Evolutionary conservation across 2,797 vertebrate species (phyloP).

Genomic region (Triplophysa yarkandensis): DNA sequence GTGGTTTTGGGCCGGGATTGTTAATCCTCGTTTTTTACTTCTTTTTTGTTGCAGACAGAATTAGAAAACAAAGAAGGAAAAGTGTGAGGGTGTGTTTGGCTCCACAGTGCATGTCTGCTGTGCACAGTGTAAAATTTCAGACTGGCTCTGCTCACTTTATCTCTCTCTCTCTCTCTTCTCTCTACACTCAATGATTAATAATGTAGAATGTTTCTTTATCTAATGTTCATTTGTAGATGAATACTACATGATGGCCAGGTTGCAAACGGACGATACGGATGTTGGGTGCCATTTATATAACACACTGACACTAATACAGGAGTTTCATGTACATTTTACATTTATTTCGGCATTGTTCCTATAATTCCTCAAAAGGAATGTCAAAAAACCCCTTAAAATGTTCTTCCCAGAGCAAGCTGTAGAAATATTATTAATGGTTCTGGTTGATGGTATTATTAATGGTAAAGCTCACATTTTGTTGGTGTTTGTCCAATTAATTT

Average conservation of each 20-base stretch:
- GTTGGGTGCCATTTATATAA: slow-evolving; percentile 28
- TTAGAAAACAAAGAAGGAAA: slow-evolving; percentile 58
- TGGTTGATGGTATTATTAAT: too few species aligned
- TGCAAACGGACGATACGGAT: not conserved
- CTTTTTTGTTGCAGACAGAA: slow-evolving; percentile 53
- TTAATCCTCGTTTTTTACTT: slow-evolving; percentile 47
- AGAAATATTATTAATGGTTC: too few species aligned
- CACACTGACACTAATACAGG: slow-evolving; percentile 45
- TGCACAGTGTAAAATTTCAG: slow-evolving; percentile 57
- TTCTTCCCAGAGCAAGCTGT: not conserved
- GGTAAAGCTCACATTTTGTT: not conserved
- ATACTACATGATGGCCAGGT: slow-evolving; percentile 65
- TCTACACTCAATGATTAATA: slow-evolving; percentile 68
- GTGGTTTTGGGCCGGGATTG: slow-evolving; percentile 64
- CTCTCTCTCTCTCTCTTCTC: slow-evolving; percentile 41
- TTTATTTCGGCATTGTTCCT: not conserved
- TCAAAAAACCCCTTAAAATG: too few species aligned
- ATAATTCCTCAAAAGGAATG: too few species aligned
- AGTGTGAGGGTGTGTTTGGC: slow-evolving; percentile 44
- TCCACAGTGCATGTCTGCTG: slow-evolving; percentile 47
- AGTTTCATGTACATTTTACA: not conserved
- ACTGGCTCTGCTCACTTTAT: slow-evolving; percentile 44
- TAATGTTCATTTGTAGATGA: slow-evolving; percentile 73
- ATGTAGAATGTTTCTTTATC: slow-evolving; percentile 74
- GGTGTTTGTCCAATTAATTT: not conserved